phyloP scores from a whole-genome alignment of 2,888 invertebrate species.

The Zygothrica quintamaculata region DNA sequence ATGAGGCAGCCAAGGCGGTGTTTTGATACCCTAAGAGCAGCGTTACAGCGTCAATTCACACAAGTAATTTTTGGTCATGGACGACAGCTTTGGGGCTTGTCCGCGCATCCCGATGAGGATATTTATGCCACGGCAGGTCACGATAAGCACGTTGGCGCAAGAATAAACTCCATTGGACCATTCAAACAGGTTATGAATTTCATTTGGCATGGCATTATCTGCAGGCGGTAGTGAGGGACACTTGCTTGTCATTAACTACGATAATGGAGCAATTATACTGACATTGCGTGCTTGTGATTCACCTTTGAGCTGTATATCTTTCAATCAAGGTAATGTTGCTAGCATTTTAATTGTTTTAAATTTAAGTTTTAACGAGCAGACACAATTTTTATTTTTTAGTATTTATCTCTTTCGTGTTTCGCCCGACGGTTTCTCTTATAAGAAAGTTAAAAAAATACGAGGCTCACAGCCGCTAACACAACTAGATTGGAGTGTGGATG shows the following conservation, averaged over 20 bases:
- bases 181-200: slow-evolving; percentile 95
- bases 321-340: slow-evolving; percentile 91
- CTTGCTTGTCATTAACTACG: slow-evolving; percentile 93
- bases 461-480: slow-evolving; percentile 94
- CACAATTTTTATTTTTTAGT: slow-evolving; percentile 59
- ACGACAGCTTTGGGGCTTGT: slow-evolving; percentile 93
- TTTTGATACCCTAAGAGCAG: slow-evolving; percentile 96
- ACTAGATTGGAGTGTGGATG: slow-evolving; percentile 96
- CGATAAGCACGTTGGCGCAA: slow-evolving; percentile 95
- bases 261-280: slow-evolving; percentile 93
- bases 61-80: slow-evolving; percentile 95
- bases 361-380: too few species aligned
- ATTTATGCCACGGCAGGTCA: slow-evolving; percentile 96
- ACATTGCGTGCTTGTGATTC: slow-evolving; percentile 94
- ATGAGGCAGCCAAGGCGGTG: slow-evolving; percentile 94
- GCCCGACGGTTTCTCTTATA: slow-evolving; percentile 95
- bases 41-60: slow-evolving; percentile 94
- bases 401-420: slow-evolving; percentile 93
- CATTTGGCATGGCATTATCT: slow-evolving; percentile 93
- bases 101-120: slow-evolving; percentile 95
- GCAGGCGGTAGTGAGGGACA: slow-evolving; percentile 96
- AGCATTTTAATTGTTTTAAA: background rate
- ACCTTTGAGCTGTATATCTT: slow-evolving; percentile 93
- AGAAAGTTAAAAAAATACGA: slow-evolving; percentile 94
- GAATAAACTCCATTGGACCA: slow-evolving; percentile 94